Percentiles rank a stretch among this genome's conserved stretches.
phyloP scores from a whole-genome alignment of 2,113 vertebrate genomes.

The Terrapene triunguis region DNA sequence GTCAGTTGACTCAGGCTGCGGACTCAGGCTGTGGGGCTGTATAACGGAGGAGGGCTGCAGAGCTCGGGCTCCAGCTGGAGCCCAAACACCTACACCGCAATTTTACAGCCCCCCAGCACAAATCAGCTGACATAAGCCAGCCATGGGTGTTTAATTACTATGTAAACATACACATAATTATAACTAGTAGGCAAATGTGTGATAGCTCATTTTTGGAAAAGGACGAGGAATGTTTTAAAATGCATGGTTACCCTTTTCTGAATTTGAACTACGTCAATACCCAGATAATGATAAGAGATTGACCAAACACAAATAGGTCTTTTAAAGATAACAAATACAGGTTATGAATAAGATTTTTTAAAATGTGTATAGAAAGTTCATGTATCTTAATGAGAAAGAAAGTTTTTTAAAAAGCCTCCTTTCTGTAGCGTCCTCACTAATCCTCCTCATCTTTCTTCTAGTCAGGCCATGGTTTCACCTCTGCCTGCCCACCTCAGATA shows the following conservation, averaged over 20 bases:
- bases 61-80: neutral
- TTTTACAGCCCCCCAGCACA: neutral
- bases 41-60: neutral
- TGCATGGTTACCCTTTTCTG: accelerated
- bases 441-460: neutral
- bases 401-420: neutral
- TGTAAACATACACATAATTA: neutral
- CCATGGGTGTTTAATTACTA: neutral
- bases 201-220: neutral
- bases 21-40: neutral
- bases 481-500: neutral
- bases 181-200: neutral
- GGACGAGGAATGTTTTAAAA: neutral
- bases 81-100: neutral
- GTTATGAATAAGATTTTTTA: neutral
- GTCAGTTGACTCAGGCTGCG: neutral
- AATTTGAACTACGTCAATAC: neutral
- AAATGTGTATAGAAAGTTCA: neutral
- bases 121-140: neutral
- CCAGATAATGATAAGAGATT: accelerated
- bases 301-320: neutral
- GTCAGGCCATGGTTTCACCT: neutral
- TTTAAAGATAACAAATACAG: neutral
- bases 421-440: neutral
- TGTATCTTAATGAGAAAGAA: neutral